Evolutionary conservation across 2,113 vertebrate species (phyloP).

Genomic region (Cyprinodon variegatus): DNA sequence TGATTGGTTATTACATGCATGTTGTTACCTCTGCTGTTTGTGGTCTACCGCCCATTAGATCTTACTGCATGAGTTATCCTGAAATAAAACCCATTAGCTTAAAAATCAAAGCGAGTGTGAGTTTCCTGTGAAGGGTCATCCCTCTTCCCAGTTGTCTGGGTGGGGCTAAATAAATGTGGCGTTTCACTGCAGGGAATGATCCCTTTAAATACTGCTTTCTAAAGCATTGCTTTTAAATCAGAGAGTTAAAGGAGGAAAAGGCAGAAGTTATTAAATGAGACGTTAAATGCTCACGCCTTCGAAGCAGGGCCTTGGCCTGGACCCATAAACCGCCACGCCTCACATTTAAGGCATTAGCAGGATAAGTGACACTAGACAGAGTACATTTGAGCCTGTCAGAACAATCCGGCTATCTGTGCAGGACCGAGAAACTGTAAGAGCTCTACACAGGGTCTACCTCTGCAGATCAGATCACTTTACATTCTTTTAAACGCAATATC

Average conservation of each 20-base stretch:
- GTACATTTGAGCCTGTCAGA: background rate
- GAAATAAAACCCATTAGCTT: background rate
- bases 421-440: background rate
- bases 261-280: background rate
- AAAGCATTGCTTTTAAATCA: background rate
- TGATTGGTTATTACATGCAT: slow-evolving; percentile 2
- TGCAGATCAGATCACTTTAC: background rate
- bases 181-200: background rate
- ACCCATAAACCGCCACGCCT: background rate
- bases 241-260: background rate
- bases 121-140: background rate
- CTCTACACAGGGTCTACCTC: background rate
- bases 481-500: background rate
- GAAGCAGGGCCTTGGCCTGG: background rate
- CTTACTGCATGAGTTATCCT: background rate
- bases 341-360: background rate
- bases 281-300: background rate
- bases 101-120: background rate
- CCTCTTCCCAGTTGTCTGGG: background rate
- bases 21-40: background rate
- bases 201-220: background rate
- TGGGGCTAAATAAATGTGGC: background rate
- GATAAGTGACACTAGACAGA: background rate
- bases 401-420: background rate
- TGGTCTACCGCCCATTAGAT: background rate